Evolutionary conservation across 2,113 vertebrate genomes (phyloP).

Genomic region (Ceyx melanurus): DNA sequence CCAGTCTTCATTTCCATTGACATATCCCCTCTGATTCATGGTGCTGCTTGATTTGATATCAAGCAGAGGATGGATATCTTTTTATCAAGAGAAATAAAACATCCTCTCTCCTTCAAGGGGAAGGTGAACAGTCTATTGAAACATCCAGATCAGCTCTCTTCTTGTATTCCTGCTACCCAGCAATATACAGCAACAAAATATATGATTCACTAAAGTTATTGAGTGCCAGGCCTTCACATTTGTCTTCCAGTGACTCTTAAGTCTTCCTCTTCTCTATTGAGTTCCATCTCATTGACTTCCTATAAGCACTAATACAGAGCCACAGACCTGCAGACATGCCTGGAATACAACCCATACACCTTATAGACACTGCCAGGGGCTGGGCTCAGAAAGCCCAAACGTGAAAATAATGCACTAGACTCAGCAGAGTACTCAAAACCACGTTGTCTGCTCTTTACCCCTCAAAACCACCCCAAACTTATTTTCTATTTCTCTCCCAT

Average conservation of each 20-base stretch:
- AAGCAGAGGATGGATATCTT: neutral
- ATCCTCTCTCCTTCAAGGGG: neutral
- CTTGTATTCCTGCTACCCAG: neutral
- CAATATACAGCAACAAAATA: slow-evolving; percentile 21
- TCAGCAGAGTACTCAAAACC: neutral
- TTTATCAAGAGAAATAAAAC: slow-evolving; percentile 27
- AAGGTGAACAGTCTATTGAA: slow-evolving; percentile 21
- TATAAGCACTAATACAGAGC: slow-evolving; percentile 72
- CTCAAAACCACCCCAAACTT: neutral
- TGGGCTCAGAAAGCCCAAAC: neutral
- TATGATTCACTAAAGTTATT: slow-evolving; percentile 66
- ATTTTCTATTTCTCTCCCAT: neutral
- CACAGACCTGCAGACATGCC: slow-evolving; percentile 57
- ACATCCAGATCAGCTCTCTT: neutral
- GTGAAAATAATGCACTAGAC: neutral
- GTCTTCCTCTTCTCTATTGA: slow-evolving; percentile 67
- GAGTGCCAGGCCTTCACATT: slow-evolving; percentile 69
- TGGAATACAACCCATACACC: slow-evolving; percentile 62
- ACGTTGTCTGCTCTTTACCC: accelerated
- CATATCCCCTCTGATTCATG: neutral
- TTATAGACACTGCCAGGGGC: neutral
- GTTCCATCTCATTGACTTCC: slow-evolving; percentile 76
- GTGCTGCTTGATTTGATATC: neutral
- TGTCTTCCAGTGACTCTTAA: slow-evolving; percentile 72
- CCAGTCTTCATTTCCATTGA: neutral